phyloP scores from a whole-genome alignment of 2,888 invertebrate species.

The Germaria angustata region DNA sequence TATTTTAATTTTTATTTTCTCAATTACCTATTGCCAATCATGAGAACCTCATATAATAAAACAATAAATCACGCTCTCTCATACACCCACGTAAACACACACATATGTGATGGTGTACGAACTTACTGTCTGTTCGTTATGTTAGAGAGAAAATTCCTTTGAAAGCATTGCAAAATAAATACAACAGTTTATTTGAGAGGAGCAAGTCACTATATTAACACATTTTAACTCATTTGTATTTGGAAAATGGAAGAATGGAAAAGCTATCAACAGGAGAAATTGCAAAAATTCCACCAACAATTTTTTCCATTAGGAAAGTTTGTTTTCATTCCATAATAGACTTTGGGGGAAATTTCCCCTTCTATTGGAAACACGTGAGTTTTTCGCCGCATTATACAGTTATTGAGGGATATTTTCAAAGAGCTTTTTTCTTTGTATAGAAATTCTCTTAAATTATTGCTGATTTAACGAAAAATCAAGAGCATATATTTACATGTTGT shows the following conservation, averaged over 20 bases:
- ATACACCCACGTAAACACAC: too few species aligned
- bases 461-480: neutral
- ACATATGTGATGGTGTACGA: too few species aligned
- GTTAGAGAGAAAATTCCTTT: neutral
- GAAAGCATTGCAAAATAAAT: too few species aligned
- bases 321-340: neutral
- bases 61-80: too few species aligned
- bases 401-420: neutral
- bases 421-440: neutral
- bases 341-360: constrained; percentile 42
- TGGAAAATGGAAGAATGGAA: neutral
- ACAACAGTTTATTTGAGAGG: too few species aligned
- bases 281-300: constrained; percentile 1
- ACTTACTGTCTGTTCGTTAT: too few species aligned
- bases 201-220: too few species aligned
- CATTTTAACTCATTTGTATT: too few species aligned
- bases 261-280: neutral
- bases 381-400: constrained; percentile 52
- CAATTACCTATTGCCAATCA: neutral
- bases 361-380: constrained; percentile 61
- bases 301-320: too few species aligned
- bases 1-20: neutral
- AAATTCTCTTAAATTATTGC: constrained; percentile 25
- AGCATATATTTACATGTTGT: neutral
- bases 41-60: neutral